Base-by-base conservation (phyloP, 2,888 invertebrate species). In the Acronicta aceris region DNA sequence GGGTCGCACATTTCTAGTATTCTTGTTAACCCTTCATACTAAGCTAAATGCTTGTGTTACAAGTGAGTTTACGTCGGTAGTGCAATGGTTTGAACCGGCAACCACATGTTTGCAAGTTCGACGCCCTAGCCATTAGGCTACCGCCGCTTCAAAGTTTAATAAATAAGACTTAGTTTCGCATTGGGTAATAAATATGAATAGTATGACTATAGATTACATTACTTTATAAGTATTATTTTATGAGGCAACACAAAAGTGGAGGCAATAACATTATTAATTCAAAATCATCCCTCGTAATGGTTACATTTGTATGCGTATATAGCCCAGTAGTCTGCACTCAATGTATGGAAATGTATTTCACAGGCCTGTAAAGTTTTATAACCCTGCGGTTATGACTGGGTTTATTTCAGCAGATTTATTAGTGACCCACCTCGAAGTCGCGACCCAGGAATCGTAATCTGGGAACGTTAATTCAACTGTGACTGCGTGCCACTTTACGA, bases 381-480 rank as follows among this genome's bases (percentile, higher is more conserved):
- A 79, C 82, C 81, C 74, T 38, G 58, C 69, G 77, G 79, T 84
- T 83, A 84, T 82, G 79, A 78, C 76, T 74, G 80, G 79, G 81
- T 85, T 86, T 82, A 85, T 83, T 82, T 78, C 79, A 78, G 76
- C 82, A 81, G 87, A 89, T 88, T 89, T 89, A 87, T 86, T 86
- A 85, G 83, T 84, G 83, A 80, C 84, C 82, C 79, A 83, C 85
- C 81, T 81, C 72, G 69, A 61, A 47, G 45, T 76, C 70, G 47
- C 78, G 78, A 81, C 82, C 84, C 82, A 59, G 64, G 77, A 83
- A 85, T 87, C 83, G 85, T 86, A 87, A 87, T 87, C 84, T 82
- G 79, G 74, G 74, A 83, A 85, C 79, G 88, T 86, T 89, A 89
- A 89, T 88, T 86, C 83, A 81, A 81, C 83, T 82, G 84, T 84